These are phyloP conservation scores for Arion vulgaris DNA, from an alignment of 1,140 invertebrate species.

Conservation along the genomic window DNA sequence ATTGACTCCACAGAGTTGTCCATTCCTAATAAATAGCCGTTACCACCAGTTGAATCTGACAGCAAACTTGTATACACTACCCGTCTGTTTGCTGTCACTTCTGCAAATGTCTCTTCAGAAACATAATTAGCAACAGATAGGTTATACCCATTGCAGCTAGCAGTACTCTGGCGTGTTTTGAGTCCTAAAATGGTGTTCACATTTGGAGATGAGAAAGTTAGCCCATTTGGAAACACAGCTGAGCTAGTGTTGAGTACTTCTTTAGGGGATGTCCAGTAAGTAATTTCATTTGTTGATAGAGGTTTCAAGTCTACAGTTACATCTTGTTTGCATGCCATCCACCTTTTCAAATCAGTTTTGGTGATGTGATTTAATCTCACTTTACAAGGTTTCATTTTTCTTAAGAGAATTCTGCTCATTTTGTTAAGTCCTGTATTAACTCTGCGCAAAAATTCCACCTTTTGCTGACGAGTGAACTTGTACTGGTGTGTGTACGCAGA, in stretches of 20 bases:
- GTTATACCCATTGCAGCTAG: neutral
- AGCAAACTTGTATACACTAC: conserved; percentile 56
- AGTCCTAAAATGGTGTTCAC: conserved; percentile 61
- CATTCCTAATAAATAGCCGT: too few species aligned
- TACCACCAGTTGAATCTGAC: conserved; percentile 45
- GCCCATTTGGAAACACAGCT: conserved; percentile 56
- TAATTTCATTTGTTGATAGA: conserved; percentile 39
- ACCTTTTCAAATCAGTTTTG: conserved; percentile 51
- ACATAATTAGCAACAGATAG: conserved; percentile 42
- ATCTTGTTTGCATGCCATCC: conserved; percentile 45
- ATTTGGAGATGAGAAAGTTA: conserved; percentile 54
- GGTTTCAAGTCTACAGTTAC: conserved; percentile 41
- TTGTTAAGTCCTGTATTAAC: conserved; percentile 54
- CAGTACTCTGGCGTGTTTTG: conserved; percentile 43
- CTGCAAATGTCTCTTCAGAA: conserved; percentile 60
- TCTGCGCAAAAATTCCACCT: conserved; percentile 47
- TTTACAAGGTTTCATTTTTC: conserved; percentile 49
- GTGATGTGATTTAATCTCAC: conserved; percentile 52
- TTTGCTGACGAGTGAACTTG: conserved; percentile 58
- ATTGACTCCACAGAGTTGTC: neutral
- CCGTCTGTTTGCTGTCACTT: conserved; percentile 53
- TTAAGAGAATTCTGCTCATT: conserved; percentile 47
- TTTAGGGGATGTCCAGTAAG: conserved; percentile 42
- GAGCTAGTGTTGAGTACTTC: neutral
- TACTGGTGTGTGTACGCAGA: conserved; percentile 54